Base-by-base conservation (phyloP, 2,888 invertebrate genomes). In the Diadegma fenestrale region DNA sequence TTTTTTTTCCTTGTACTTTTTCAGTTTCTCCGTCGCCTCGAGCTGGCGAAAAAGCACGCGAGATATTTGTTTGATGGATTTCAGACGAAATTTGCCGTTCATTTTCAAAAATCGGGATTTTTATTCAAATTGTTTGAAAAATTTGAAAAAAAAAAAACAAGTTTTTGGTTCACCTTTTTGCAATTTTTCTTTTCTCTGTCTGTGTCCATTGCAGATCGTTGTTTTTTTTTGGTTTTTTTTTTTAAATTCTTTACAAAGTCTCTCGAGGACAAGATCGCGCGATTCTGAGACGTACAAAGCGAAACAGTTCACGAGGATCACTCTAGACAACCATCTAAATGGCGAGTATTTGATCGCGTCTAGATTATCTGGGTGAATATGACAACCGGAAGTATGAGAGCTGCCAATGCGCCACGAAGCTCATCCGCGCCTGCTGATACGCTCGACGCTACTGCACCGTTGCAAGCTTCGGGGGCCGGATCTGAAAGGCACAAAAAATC, bases 391-490 rank as follows among this genome's bases (percentile, higher is more conserved):
- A 92, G 88, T 80, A 90, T 77, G 58, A 92, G 86, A 61, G 91
- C 80, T 51, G 87, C 78, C 80, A 88, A 81, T 30, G 88, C 85
- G 68, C 86, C 83, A 58, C 87, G 88, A 41, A 89, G 73, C 10
- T 87, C 86, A 37, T 88, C 85, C 7, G 90, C 91, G 4, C 90
- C 91, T 0, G 92, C 91, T 1, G 93, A 93, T 41, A 93, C 93
- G 87, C 91, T 93, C 54, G 93, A 93, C 7, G 93, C 92, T 43
- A 94, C 90, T 12, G 91, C 92, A 71, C 90, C 89, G 87, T 91
- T 92, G 89, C 93, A 93, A 2, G 89, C 88, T 81, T 92, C 91
- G 8, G 91, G 89, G n/a, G 90, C 87, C 41, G 92, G 92, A 89
- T 93, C 94, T 94, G 90, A 0, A 90, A 90, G 33, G 48, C 33